Evolutionary conservation across 2,113 vertebrate genomes (phyloP).

Genomic region (Upupa epops): DNA sequence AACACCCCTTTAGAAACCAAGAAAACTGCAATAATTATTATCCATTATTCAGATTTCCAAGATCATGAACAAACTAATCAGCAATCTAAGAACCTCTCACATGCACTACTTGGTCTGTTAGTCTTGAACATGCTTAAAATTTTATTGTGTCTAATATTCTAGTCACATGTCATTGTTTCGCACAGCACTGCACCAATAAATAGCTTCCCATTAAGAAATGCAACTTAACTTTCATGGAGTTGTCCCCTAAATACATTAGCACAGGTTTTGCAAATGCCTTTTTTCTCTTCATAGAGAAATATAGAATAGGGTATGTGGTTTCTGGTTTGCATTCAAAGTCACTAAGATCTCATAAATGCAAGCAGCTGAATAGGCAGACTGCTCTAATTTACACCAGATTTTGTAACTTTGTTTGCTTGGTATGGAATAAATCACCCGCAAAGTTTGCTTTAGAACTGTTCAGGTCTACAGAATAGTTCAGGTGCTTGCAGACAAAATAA

Average conservation of each 20-base stretch:
- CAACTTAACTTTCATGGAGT: neutral
- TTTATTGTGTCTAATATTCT: neutral
- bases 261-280: conserved; percentile 42
- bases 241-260: conserved; percentile 28
- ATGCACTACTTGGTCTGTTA: neutral
- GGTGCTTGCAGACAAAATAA: conserved; percentile 14
- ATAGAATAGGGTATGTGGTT: conserved; percentile 43
- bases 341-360: conserved; percentile 60
- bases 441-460: conserved; percentile 29
- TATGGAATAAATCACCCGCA: conserved; percentile 32
- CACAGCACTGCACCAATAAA: neutral
- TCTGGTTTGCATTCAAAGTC: conserved; percentile 50
- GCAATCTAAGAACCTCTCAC: neutral
- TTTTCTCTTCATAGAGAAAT: conserved; percentile 39
- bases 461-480: neutral
- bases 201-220: conserved; percentile 18
- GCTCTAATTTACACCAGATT: conserved; percentile 59
- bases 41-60: conserved; percentile 1
- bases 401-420: conserved; percentile 42
- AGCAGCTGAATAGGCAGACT: conserved; percentile 66
- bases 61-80: neutral
- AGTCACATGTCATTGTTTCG: neutral
- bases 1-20: neutral
- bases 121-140: neutral
- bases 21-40: neutral